phyloP scores from a whole-genome alignment of 1,140 invertebrate species.

The Chironomus tepperi region DNA sequence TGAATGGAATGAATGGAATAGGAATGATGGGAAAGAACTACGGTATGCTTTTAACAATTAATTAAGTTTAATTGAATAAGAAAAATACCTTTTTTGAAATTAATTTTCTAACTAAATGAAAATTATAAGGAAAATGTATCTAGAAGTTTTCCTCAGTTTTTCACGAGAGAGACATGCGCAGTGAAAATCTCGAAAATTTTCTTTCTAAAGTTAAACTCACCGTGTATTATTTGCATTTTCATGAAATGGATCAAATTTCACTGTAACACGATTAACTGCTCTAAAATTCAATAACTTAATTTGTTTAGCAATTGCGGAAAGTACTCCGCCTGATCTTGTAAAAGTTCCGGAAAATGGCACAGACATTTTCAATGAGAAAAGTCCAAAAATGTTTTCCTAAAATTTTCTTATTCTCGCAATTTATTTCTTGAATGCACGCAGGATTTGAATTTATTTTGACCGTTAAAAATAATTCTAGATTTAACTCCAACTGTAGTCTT shows the following conservation, averaged over 20 bases:
- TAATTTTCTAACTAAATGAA: neutral
- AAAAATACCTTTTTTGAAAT: neutral
- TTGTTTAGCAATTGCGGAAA: slow-evolving; percentile 59
- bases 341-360: slow-evolving; percentile 57
- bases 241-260: slow-evolving; percentile 77
- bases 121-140: neutral
- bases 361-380: slow-evolving; percentile 48
- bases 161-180: neutral
- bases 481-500: too few species aligned
- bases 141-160: neutral
- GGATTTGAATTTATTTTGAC: too few species aligned
- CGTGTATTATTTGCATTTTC: slow-evolving; percentile 56
- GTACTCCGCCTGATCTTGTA: slow-evolving; percentile 49
- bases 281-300: slow-evolving; percentile 61
- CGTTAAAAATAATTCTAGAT: too few species aligned
- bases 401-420: too few species aligned
- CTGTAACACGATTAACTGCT: slow-evolving; percentile 64
- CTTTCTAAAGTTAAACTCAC: slow-evolving; percentile 46
- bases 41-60: neutral
- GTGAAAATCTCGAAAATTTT: slow-evolving; percentile 7
- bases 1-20: neutral
- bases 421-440: too few species aligned
- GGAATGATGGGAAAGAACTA: neutral
- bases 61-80: neutral
- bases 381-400: too few species aligned